Base-by-base conservation (phyloP, 2,113 vertebrate species). In the Thomomys bottae region DNA sequence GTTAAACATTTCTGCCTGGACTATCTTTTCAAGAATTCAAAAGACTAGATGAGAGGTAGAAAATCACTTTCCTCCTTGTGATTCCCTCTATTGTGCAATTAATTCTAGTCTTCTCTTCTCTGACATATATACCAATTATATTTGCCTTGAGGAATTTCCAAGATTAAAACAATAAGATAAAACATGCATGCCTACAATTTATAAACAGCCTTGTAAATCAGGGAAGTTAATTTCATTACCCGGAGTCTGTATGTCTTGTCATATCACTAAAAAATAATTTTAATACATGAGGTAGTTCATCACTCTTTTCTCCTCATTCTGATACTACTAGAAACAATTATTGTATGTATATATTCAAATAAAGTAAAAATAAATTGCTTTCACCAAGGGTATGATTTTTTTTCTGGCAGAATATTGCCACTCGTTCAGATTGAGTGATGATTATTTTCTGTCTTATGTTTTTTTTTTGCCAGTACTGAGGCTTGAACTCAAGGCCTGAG, bases 161-260 rank as follows among this genome's bases (percentile, higher is more conserved):
- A 14, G 34, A 73, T 10, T 73, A 26, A 90, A 1, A 61, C n/a
- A 7, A 17, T 67, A 54, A 93, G 67, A 59, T 76, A 36, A 77
- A 88, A 80, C 28, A 76, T 34, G 8, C 7, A 49, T 81, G 18
- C 0, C 68, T 70, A 38, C 1, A 82, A 85, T 54, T 82, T 87
- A 57, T 30, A 82, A 42, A 28, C 54, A 80, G 11, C n/a, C 38
- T 77, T 83, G 70, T 45, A 93, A 88, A 87, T 95, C 21, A 87
- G 66, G 32, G 6, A 8, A 91, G 45, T 82, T 78, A 64, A 23
- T 42, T 81, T 87, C 90, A 88, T 85, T 93, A 36, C 42, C n/a
- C 71, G 1, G 36, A 42, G 32, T 1, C 8, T 86, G 18, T 87
- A 6, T 63, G 21, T n/a, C 91, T 91, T 72, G 14, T 3, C 85